Base-by-base conservation (phyloP, 2,888 invertebrate genomes). In the Uloborus plumipes region DNA sequence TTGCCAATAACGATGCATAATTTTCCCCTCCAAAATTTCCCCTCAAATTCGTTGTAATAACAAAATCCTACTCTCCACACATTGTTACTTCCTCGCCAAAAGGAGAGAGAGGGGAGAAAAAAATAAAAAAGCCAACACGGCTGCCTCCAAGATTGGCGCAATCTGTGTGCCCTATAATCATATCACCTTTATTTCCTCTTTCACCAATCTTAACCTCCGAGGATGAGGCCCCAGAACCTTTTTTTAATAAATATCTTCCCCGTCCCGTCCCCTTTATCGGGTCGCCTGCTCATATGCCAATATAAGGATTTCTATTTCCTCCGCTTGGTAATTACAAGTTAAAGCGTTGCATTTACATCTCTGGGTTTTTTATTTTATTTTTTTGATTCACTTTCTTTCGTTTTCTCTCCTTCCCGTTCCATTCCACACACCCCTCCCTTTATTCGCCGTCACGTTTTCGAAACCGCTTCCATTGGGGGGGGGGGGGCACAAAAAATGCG, bases 241-340 rank as follows among this genome's bases (percentile, higher is more conserved):
- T 39, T 39, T 39, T 39, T 39, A 39, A 39, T 39, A 39, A 39
- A 39, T 39, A 11, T 39, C 31, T 47, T 58, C 47, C 14, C 67
- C n/a, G n/a, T 39, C 39, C n/a, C 16, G 47, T 59, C 59, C 55
- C 58, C 50, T 67, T 55, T 49, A 26, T 59, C 55, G 67, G n/a
- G 47, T 55, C 53, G 53, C 20, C 61, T 49, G 31, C 31, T 62
- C 69, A 65, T 70, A 74, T 81, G 74, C 70, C 80, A 81, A 74
- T 81, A 39, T 39, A 81, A 73, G 69, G 20, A 72, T 74, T 73
- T 74, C 80, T 81, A 81, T 81, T 81, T 81, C 80, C 80, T 64
- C 61, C 55, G 69, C 55, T 55, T 64, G 50, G 73, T 81, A 81
- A 81, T 81, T 74, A 81, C 74, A 61, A 55, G 47, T 69, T 74